phyloP scores from a whole-genome alignment of 2,113 vertebrate species.

The Hydrolagus affinis region DNA sequence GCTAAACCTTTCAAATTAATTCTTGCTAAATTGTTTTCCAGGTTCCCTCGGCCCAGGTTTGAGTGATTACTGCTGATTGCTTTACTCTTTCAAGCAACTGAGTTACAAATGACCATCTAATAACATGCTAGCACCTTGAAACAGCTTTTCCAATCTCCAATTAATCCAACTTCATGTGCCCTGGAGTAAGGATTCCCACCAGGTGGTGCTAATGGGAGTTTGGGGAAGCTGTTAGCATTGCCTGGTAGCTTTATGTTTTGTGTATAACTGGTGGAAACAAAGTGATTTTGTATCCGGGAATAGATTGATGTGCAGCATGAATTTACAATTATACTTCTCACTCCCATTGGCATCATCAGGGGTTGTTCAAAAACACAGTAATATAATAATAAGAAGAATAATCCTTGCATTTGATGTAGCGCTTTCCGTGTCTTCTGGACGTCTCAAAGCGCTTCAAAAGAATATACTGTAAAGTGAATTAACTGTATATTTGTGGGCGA shows the following conservation, averaged over 20 bases:
- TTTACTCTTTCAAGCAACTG: neutral
- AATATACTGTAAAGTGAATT: no score
- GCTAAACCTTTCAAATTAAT: neutral
- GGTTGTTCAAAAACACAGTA: no score
- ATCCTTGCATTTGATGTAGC: no score
- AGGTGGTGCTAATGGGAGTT: conserved; percentile 7
- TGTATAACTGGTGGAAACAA: no score
- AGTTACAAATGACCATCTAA: neutral
- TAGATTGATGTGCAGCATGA: no score
- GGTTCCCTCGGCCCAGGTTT: neutral
- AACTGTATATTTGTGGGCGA: no score
- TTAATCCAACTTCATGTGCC: neutral
- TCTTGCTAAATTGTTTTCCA: neutral
- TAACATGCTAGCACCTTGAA: neutral
- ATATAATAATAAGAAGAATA: no score
- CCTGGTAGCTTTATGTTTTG: neutral
- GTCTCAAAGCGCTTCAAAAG: no score
- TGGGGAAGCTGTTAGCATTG: neutral
- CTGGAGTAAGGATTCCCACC: conserved; percentile 6
- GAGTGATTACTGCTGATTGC: conserved; percentile 5
- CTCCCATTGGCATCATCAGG: no score
- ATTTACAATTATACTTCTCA: no score
- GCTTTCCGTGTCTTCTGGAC: no score
- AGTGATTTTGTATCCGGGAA: no score
- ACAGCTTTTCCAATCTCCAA: neutral